Percentiles rank a stretch among this genome's conserved stretches.
Conservation (phyloP, 1,140 invertebrate species). For the Euura saliciscinereae region DNA sequence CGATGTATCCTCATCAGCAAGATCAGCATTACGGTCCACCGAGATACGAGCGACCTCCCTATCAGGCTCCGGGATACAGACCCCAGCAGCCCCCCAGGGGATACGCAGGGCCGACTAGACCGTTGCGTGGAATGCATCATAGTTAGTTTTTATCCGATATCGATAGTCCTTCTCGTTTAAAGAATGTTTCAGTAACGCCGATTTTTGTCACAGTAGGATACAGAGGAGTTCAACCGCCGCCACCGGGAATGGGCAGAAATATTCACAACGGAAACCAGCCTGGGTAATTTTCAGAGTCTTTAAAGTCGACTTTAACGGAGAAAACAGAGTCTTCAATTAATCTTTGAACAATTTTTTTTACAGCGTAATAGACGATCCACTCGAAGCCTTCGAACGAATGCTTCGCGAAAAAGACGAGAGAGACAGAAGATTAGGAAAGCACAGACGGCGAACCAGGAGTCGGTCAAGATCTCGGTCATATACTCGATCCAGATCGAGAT, state of each 20-base stretch:
- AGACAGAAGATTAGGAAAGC: constrained; percentile 68
- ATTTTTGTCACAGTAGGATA: constrained; percentile 45
- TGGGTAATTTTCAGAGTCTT: constrained; percentile 40
- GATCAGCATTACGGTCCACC: constrained; percentile 55
- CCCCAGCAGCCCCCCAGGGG: constrained; percentile 49
- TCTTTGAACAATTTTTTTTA: constrained; percentile 23
- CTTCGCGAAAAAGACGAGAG: constrained; percentile 82
- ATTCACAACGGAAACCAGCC: constrained; percentile 55
- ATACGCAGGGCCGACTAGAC: constrained; percentile 51
- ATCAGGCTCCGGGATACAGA: constrained; percentile 48
- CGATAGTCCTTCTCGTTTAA: constrained; percentile 3
- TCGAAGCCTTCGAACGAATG: constrained; percentile 85
- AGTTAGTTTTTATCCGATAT: constrained; percentile 35
- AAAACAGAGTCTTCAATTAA: background rate
- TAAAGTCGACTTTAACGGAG: background rate
- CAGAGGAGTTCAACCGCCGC: constrained; percentile 53
- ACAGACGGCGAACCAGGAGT: constrained; percentile 61
- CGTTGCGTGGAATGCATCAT: constrained; percentile 55
- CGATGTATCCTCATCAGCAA: constrained; percentile 55
- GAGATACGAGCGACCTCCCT: constrained; percentile 50
- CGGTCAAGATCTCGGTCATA: constrained; percentile 62
- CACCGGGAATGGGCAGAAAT: constrained; percentile 51
- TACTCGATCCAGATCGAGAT: constrained; percentile 58
- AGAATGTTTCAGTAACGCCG: background rate
- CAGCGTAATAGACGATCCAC: constrained; percentile 78